A percentile compares a stretch with the other conserved stretches of the same genome.
Evolutionary conservation across 2,888 invertebrate genomes (phyloP).

Genomic region (Abscondita cerata): DNA sequence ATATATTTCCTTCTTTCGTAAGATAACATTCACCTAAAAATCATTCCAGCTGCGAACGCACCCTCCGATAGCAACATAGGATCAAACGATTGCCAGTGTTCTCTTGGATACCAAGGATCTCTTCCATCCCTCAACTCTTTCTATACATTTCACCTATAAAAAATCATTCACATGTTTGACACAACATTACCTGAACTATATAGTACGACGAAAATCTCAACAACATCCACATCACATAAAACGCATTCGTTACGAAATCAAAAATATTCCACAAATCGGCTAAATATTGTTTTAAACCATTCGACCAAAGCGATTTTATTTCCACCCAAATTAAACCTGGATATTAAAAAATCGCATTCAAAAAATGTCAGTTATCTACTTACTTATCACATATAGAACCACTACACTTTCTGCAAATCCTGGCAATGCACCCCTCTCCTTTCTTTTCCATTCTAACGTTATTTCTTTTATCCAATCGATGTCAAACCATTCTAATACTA

Average conservation of each 20-base stretch:
- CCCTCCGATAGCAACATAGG: constrained; percentile 94
- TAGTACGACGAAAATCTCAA: constrained; percentile 89
- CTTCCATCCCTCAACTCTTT: constrained; percentile 75
- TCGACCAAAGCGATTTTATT: constrained; percentile 88
- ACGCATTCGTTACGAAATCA: constrained; percentile 95
- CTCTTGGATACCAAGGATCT: constrained; percentile 86
- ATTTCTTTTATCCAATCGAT: constrained; percentile 78
- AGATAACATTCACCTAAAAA: constrained; percentile 74
- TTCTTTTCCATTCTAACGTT: constrained; percentile 77
- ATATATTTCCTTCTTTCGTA: no score
- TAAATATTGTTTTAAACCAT: constrained; percentile 89
- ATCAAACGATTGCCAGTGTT: constrained; percentile 94
- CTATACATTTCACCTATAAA: no score
- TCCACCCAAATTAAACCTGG: constrained; percentile 94
- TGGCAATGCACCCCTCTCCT: constrained; percentile 79
- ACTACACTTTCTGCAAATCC: constrained; percentile 84
- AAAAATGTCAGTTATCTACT: constrained; percentile 49
- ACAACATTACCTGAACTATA: constrained; percentile 82
- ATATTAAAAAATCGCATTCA: not conserved
- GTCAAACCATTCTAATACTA: constrained; percentile 80
- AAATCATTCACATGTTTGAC: no score
- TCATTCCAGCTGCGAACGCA: constrained; percentile 96
- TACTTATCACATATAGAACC: constrained; percentile 88
- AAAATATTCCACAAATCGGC: constrained; percentile 98
- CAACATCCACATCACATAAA: constrained; percentile 93